A percentile compares a stretch with the other conserved stretches of the same genome.
These are phyloP conservation scores for Dichetophora obliterata DNA, from an alignment of 2,888 invertebrate species.

Conservation along the genomic window DNA sequence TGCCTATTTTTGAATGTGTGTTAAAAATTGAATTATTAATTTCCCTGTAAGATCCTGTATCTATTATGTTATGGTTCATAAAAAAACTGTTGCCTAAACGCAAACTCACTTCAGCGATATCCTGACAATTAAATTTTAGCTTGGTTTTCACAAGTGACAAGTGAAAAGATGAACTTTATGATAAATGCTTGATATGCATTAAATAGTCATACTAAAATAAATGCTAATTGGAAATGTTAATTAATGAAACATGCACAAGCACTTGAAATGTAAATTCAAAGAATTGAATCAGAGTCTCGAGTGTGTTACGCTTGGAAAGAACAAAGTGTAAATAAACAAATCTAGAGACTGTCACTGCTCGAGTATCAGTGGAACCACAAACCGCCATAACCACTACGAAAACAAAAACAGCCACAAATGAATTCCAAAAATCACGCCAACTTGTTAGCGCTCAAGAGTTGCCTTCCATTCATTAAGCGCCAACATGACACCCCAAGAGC, in stretches of 20 bases:
- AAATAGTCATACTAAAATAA: constrained; percentile 1
- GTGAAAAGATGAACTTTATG: too few relatives aligned
- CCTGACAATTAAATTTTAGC: too few relatives aligned
- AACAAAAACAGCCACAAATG: background rate
- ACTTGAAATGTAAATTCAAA: background rate
- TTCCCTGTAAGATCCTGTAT: too few relatives aligned
- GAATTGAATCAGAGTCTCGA: constrained; percentile 24
- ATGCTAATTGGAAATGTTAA: constrained; percentile 17
- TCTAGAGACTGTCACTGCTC: constrained; percentile 7
- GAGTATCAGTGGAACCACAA: constrained; percentile 9
- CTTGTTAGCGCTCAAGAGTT: constrained; percentile 26
- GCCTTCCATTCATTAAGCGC: constrained; percentile 35
- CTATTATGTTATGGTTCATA: too few relatives aligned
- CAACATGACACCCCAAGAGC: constrained; percentile 29
- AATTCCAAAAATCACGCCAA: constrained; percentile 28
- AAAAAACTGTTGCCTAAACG: too few relatives aligned
- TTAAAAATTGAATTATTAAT: too few relatives aligned
- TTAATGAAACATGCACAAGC: background rate
- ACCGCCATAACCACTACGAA: background rate
- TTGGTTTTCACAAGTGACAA: too few relatives aligned
- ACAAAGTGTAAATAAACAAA: background rate
- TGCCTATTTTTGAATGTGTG: too few relatives aligned
- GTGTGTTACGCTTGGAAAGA: background rate
- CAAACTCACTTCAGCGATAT: too few relatives aligned
- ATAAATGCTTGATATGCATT: background rate